Evolutionary conservation across 1,140 invertebrate species (phyloP), one percentile per base, ranked within the genome.

Genomic region (Pseudomyrmex cubaensis): DNA sequence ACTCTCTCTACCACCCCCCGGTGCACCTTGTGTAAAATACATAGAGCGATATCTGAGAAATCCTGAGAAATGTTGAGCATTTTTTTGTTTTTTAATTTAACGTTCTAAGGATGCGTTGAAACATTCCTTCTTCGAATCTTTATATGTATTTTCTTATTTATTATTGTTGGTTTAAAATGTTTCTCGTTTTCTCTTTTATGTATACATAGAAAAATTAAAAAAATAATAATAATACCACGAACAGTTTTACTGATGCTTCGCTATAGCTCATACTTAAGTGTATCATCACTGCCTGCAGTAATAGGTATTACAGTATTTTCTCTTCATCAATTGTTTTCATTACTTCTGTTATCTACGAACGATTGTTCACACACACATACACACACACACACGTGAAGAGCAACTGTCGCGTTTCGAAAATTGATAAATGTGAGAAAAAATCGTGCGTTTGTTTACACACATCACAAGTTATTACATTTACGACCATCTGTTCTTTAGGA

Each of bases 61-160:
- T 78, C 63, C 46, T 77, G 59, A 17, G 63, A 83, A 63, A 84
- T 54, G 46, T 25, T 22, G 44, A 84, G 59, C 48, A 84, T 62
- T 82, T 72, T 56, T 77, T 25, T 25, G 25, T 52, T 62, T 72
- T 72, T 56, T 77, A 77, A 67, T 50, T 50, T 82, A 84, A 82
- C 44, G 20, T 20, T 20, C 64, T 59, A 84, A 61, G 17, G 15
- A 80, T 69, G 13, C 57, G 66, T 69, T 52, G 13, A 84, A 80
- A 80, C 83, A 84, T 84, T 84, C 83, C 83, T 80, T 61, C 22
- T 59, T 84, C 25, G 15, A 82, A 66, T 64, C 56, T 62, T 75
- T 50, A 48, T 80, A 72, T 82, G 50, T 80, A 72, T 82, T 56
- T 20, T 63, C 15, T 80, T 84, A 84, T 84, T 80, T 84, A 82